A percentile compares a stretch with the other conserved stretches of the same genome.
These are phyloP conservation scores for Anagyrus pseudococci DNA, from an alignment of 2,888 invertebrate species.

Conservation along the genomic window DNA sequence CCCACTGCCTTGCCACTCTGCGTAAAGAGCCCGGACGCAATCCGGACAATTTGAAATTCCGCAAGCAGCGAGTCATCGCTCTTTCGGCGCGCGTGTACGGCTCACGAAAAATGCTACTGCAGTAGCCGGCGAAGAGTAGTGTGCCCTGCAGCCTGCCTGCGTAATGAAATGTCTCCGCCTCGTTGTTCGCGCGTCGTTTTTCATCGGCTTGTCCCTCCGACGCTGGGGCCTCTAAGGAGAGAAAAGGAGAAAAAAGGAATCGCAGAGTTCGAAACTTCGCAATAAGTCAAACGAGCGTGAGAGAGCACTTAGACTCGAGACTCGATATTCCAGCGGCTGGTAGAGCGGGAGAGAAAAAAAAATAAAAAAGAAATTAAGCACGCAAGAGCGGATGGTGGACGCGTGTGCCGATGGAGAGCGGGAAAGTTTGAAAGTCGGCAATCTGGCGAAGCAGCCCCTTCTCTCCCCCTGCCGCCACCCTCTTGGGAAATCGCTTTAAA, in stretches of 20 bases:
- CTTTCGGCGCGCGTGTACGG: background rate
- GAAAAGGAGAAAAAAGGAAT: slow-evolving; percentile 19
- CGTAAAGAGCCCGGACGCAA: background rate
- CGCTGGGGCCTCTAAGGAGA: no score
- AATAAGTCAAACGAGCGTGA: slow-evolving; percentile 43
- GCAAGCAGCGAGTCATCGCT: slow-evolving; percentile 2
- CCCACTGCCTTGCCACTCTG: background rate
- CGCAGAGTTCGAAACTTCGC: slow-evolving; percentile 40
- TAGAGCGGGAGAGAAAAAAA: slow-evolving; percentile 17
- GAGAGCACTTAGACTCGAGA: no score
- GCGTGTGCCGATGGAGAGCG: no score
- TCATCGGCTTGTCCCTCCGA: slow-evolving; percentile 36
- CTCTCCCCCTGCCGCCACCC: slow-evolving; percentile 49
- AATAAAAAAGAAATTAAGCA: slow-evolving; percentile 38
- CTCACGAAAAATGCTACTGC: background rate
- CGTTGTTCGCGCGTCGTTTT: slow-evolving; percentile 46
- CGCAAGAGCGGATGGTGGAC: slow-evolving; percentile 9
- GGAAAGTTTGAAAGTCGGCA: slow-evolving; percentile 41
- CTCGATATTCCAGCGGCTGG: background rate
- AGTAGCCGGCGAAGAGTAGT: background rate
- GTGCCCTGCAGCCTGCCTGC: background rate
- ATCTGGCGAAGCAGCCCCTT: slow-evolving; percentile 46
- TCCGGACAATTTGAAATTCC: slow-evolving; percentile 18
- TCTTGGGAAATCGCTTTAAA: slow-evolving; percentile 62
- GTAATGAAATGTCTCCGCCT: slow-evolving; percentile 39